Percentiles rank a stretch among this genome's conserved stretches.
Evolutionary conservation across 2,888 invertebrate genomes (phyloP).

Genomic region (Biston betularia): DNA sequence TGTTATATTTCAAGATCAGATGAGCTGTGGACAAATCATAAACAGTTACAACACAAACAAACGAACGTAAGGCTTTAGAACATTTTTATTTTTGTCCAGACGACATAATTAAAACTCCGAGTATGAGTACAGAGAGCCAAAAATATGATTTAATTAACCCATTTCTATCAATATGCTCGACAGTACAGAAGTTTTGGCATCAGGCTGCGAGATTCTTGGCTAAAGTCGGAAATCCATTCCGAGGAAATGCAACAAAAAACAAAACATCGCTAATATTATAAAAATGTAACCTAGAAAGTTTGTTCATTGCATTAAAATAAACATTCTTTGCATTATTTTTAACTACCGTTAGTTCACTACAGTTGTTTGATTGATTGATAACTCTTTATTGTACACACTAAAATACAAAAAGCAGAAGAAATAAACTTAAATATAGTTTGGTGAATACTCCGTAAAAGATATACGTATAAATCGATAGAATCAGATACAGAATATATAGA

Average conservation of each 20-base stretch:
- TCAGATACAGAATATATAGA: too few relatives aligned
- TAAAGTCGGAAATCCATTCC: constrained; percentile 47
- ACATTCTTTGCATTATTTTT: background rate
- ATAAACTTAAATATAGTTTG: too few relatives aligned
- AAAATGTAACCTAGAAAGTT: background rate
- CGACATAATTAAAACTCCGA: background rate
- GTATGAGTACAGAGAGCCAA: background rate
- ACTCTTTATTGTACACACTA: too few relatives aligned
- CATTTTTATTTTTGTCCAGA: background rate
- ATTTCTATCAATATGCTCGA: constrained; percentile 78
- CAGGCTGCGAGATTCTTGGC: constrained; percentile 64
- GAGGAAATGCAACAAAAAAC: constrained; percentile 75
- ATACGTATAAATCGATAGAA: too few relatives aligned
- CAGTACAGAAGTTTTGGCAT: constrained; percentile 70
- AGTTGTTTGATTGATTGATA: too few relatives aligned
- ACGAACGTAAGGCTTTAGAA: background rate
- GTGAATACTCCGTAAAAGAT: too few relatives aligned
- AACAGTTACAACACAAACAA: background rate
- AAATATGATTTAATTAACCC: constrained; percentile 60
- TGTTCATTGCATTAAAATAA: background rate
- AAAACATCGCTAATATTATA: background rate
- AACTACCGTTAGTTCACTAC: too few relatives aligned
- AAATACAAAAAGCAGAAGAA: too few relatives aligned
- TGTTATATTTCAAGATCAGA: too few relatives aligned
- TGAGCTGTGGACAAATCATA: too few relatives aligned